Evolutionary conservation across 2,113 vertebrate species (phyloP).

Genomic region (Cyprinodon brontotheroides): DNA sequence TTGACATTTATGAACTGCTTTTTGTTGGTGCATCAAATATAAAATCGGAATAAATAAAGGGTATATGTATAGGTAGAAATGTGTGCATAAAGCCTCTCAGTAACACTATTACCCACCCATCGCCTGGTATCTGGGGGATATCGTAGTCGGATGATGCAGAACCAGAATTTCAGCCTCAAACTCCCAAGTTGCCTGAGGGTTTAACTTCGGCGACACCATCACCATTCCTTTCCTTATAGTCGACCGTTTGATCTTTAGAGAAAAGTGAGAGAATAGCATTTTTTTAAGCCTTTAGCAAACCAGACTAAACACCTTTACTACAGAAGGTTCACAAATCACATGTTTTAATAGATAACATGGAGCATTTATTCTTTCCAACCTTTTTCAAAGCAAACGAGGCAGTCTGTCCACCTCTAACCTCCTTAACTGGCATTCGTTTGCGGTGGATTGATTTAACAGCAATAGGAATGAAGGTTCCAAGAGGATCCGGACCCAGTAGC

Average conservation of each 20-base stretch:
- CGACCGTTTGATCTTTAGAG: constrained; percentile 92
- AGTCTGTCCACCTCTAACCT: constrained; percentile 95
- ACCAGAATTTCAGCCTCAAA: constrained; percentile 98
- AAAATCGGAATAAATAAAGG: too few relatives aligned
- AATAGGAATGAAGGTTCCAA: constrained; percentile 94
- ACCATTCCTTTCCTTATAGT: constrained; percentile 98
- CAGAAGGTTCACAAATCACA: background rate
- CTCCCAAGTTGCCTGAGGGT: constrained; percentile 97
- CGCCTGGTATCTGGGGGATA: constrained; percentile 96
- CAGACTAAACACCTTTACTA: background rate
- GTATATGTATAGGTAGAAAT: too few relatives aligned
- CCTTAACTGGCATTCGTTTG: constrained; percentile 97
- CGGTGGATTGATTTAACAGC: constrained; percentile 98
- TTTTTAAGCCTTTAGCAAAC: background rate
- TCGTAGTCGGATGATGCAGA: constrained; percentile 96
- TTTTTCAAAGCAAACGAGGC: constrained; percentile 98
- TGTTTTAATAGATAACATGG: background rate
- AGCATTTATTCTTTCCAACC: constrained; percentile 70
- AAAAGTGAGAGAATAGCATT: background rate
- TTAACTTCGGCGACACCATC: constrained; percentile 95
- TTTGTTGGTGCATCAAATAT: too few relatives aligned
- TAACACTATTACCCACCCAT: constrained; percentile 86
- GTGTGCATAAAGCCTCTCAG: background rate
- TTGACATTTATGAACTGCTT: too few relatives aligned
- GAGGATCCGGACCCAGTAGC: constrained; percentile 92